Percentiles rank a stretch among this genome's conserved stretches.
phyloP scores from a whole-genome alignment of 2,888 invertebrate species.

The Neocrepidodera transversa region DNA sequence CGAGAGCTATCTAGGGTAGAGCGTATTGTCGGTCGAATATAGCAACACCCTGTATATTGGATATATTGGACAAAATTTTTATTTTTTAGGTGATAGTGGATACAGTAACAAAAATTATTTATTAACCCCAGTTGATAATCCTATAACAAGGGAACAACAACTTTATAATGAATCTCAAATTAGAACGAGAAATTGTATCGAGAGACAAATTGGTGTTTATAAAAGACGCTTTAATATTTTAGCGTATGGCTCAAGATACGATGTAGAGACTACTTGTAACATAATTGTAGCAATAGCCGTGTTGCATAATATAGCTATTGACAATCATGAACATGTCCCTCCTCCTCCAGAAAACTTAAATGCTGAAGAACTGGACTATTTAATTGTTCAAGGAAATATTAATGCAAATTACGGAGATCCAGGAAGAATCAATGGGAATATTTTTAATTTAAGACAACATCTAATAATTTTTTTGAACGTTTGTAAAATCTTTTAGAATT shows the following conservation, averaged over 20 bases:
- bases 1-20: too few relatives aligned
- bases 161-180: slow-evolving; percentile 43
- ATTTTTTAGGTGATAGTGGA: slow-evolving; percentile 38
- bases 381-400: not conserved
- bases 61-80: too few relatives aligned
- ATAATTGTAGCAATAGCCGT: slow-evolving; percentile 40
- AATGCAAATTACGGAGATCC: not conserved
- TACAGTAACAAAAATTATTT: slow-evolving; percentile 31
- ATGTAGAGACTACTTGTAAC: slow-evolving; percentile 27
- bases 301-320: slow-evolving; percentile 38
- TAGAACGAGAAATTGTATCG: slow-evolving; percentile 36
- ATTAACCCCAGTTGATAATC: slow-evolving; percentile 40
- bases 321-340: slow-evolving; percentile 28
- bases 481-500: not conserved
- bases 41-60: too few relatives aligned
- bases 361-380: not conserved
- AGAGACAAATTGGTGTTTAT: slow-evolving; percentile 39
- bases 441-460: not conserved
- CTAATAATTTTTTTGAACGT: not conserved
- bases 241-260: slow-evolving; percentile 32
- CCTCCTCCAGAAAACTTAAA: slow-evolving; percentile 27
- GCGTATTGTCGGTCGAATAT: too few relatives aligned
- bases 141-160: slow-evolving; percentile 31
- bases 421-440: not conserved
- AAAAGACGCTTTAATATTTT: slow-evolving; percentile 40